A percentile compares a stretch with the other conserved stretches of the same genome.
phyloP scores from a whole-genome alignment of 2,113 vertebrate genomes.

The Corythoichthys intestinalis region DNA sequence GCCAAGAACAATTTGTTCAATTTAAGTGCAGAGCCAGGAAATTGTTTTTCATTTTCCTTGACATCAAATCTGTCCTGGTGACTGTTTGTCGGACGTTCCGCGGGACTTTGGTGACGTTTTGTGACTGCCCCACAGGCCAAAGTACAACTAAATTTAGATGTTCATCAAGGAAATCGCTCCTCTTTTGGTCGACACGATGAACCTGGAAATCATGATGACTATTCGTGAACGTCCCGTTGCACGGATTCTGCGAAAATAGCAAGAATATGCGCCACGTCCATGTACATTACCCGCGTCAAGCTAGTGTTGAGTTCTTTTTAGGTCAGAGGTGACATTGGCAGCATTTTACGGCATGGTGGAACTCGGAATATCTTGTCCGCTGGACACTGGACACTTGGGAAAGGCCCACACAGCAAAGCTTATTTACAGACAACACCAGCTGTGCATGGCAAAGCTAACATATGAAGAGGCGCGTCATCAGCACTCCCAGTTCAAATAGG shows the following conservation, averaged over 20 bases:
- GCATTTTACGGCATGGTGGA: slow-evolving; percentile 9
- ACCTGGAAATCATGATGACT: neutral
- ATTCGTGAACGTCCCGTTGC: neutral
- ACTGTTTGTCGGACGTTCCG: neutral
- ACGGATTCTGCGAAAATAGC: neutral
- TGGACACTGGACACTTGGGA: slow-evolving; percentile 20
- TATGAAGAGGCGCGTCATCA: no score
- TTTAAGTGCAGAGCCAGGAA: neutral
- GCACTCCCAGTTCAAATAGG: no score
- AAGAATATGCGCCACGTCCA: neutral
- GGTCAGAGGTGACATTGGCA: slow-evolving; percentile 30
- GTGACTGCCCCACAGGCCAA: neutral
- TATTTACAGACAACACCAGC: slow-evolving; percentile 57
- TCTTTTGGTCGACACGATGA: neutral
- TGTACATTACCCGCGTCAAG: neutral
- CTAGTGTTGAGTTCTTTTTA: neutral
- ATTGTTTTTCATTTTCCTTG: neutral
- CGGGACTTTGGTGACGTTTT: neutral
- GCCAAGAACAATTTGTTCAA: neutral
- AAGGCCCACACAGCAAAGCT: neutral
- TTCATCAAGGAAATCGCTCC: slow-evolving; percentile 1
- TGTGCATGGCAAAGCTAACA: slow-evolving; percentile 10
- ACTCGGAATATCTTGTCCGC: neutral
- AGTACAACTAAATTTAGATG: neutral
- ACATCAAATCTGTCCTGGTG: neutral